phyloP scores from a whole-genome alignment of 2,113 vertebrate genomes.

The Dipodomys merriami region DNA sequence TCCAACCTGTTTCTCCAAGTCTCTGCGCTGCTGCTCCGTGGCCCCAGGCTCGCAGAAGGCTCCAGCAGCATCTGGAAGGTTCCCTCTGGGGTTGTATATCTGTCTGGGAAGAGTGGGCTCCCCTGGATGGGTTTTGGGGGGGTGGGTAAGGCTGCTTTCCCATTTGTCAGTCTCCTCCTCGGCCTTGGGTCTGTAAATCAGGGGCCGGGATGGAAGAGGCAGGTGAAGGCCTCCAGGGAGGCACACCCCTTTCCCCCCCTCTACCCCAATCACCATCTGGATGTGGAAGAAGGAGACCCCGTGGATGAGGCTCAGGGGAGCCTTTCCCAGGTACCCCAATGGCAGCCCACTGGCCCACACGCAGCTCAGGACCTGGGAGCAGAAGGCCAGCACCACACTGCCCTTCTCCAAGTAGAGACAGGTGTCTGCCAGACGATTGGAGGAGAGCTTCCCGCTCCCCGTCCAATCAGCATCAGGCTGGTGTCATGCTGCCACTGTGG shows the following conservation, averaged over 20 bases:
- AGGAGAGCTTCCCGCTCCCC: not conserved
- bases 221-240: conserved; percentile 68
- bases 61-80: not conserved
- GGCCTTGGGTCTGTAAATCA: conserved; percentile 53
- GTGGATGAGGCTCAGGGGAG: not conserved
- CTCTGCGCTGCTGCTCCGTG: not conserved
- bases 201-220: conserved; percentile 63
- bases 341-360: conserved; percentile 57
- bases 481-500: not conserved
- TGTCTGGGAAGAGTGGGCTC: not conserved
- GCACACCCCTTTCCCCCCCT: conserved; percentile 48
- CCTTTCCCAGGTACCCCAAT: conserved; percentile 62
- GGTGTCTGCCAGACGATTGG: not conserved
- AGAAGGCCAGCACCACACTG: conserved; percentile 24
- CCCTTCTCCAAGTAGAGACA: conserved; percentile 50
- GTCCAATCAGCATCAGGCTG: conserved; percentile 45
- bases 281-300: conserved; percentile 40
- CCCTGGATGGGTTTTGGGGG: not conserved
- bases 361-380: conserved; percentile 57
- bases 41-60: not conserved
- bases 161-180: conserved; percentile 52
- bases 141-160: not conserved
- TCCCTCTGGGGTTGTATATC: conserved; percentile 56
- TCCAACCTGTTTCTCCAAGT: not conserved
- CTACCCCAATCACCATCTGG: conserved; percentile 51